phyloP scores from a whole-genome alignment of 1,140 invertebrate species.

The Periplaneta americana region DNA sequence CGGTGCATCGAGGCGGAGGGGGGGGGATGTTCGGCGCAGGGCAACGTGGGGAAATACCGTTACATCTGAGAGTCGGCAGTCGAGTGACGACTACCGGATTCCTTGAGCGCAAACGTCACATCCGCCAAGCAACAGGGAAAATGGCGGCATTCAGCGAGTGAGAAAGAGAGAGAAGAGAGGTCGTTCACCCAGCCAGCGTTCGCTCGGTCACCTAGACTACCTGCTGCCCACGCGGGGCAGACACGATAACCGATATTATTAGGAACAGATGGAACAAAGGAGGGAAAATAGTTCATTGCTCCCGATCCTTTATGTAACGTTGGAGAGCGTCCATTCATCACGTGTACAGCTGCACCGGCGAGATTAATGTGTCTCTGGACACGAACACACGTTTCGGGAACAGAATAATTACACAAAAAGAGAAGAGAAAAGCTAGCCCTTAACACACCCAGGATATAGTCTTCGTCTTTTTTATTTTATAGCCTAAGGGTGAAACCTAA shows the following conservation, averaged over 20 bases:
- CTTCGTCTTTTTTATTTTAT: no score
- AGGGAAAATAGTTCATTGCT: neutral
- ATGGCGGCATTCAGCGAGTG: neutral
- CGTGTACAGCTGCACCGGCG: neutral
- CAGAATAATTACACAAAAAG: no score
- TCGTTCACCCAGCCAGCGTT: neutral
- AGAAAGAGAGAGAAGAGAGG: no score
- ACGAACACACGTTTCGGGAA: neutral
- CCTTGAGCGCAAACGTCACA: neutral
- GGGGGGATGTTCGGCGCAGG: neutral
- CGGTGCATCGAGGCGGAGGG: neutral
- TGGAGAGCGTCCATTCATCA: neutral
- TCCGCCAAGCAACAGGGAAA: neutral
- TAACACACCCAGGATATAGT: no score
- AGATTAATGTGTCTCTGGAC: neutral
- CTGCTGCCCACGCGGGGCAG: neutral
- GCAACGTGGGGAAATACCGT: neutral
- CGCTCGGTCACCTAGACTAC: neutral
- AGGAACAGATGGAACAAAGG: neutral
- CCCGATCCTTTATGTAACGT: neutral
- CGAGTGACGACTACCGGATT: neutral
- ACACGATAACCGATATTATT: neutral
- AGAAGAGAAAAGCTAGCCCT: no score
- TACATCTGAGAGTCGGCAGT: neutral
- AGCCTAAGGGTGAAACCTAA: no score